These are phyloP conservation scores for Anguilla rostrata DNA, from an alignment of 2,113 vertebrate species.

Conservation along the genomic window DNA sequence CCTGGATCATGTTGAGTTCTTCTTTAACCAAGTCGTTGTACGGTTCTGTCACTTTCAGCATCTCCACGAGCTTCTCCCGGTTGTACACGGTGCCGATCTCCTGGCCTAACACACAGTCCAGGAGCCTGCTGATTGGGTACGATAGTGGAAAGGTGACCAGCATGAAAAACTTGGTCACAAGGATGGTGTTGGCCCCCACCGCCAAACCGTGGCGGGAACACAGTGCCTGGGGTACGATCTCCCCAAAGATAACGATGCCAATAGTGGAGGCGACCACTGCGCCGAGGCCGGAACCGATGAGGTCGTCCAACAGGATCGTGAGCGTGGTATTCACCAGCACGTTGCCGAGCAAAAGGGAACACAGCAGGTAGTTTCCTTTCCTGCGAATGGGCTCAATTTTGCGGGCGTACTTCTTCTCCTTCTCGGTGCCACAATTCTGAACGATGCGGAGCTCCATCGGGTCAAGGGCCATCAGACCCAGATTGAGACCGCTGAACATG, in stretches of 20 bases:
- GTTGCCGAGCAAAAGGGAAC: conserved; percentile 90
- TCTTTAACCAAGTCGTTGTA: conserved; percentile 92
- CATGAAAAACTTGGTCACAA: conserved; percentile 93
- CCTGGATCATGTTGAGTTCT: conserved; percentile 97
- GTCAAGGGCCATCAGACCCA: conserved; percentile 94
- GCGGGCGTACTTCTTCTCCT: conserved; percentile 85
- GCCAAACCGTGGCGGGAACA: conserved; percentile 93
- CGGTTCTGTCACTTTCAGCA: conserved; percentile 91
- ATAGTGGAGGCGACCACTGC: conserved; percentile 86
- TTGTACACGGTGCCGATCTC: conserved; percentile 97
- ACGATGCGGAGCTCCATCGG: conserved; percentile 98
- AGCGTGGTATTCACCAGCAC: conserved; percentile 97
- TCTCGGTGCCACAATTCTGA: conserved; percentile 89
- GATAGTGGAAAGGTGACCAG: conserved; percentile 89
- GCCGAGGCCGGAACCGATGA: conserved; percentile 82
- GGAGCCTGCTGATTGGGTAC: conserved; percentile 88
- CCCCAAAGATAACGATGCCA: conserved; percentile 95
- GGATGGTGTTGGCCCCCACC: conserved; percentile 88
- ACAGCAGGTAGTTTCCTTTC: conserved; percentile 92
- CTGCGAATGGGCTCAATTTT: conserved; percentile 90
- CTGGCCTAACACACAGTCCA: conserved; percentile 88
- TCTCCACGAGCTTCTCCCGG: conserved; percentile 94
- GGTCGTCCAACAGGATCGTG: conserved; percentile 91
- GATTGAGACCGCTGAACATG: conserved; percentile 95
- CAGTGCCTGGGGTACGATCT: conserved; percentile 91